Conservation (phyloP, 2,113 vertebrate genomes). For the Raphicerus campestris region DNA sequence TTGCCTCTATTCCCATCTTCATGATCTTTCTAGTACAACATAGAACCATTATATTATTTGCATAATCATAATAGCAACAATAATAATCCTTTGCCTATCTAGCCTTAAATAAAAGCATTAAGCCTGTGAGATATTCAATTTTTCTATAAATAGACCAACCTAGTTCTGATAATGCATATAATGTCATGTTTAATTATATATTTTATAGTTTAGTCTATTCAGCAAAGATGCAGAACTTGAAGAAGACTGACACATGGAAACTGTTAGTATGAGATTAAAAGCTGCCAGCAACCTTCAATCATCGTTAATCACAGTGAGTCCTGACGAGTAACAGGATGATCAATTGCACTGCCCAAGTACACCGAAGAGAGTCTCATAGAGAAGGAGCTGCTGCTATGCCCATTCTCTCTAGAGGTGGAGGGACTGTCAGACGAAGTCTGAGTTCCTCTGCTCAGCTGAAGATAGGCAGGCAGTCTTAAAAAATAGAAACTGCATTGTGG, state of each 20-base stretch:
- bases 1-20: background rate
- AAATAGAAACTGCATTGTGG: background rate
- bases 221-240: slow-evolving; percentile 21
- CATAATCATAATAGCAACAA: background rate
- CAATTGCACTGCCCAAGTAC: background rate
- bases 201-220: slow-evolving; percentile 35
- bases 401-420: background rate
- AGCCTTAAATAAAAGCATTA: slow-evolving; percentile 40
- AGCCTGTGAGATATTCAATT: background rate
- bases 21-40: background rate
- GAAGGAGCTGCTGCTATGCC: background rate
- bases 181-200: slow-evolving; percentile 26
- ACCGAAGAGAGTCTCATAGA: background rate
- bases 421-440: background rate
- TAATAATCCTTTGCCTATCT: background rate
- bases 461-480: background rate
- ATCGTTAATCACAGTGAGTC: slow-evolving; percentile 6
- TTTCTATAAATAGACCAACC: slow-evolving; percentile 14
- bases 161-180: slow-evolving; percentile 29
- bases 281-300: slow-evolving; percentile 50
- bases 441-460: background rate
- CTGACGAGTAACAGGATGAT: background rate
- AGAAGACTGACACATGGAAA: slow-evolving; percentile 41
- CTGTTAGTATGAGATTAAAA: slow-evolving; percentile 31
- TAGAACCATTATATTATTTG: slow-evolving; percentile 6